phyloP scores from a whole-genome alignment of 2,797 vertebrate genomes.

The Sphenopsis melanotis region DNA sequence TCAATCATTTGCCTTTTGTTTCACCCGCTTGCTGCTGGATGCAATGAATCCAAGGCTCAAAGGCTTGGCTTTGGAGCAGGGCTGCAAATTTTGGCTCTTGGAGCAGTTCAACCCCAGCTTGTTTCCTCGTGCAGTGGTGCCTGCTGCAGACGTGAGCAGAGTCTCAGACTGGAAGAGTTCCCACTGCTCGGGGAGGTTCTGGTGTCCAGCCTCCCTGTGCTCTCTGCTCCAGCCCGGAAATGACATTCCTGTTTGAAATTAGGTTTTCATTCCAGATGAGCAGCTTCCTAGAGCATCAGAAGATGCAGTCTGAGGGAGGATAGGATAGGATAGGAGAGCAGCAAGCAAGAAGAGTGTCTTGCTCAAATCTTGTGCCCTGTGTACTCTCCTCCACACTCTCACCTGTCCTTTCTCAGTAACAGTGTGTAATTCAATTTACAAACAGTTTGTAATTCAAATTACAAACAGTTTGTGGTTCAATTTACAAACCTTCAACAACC shows the following conservation, averaged over 20 bases:
- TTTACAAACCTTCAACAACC: not conserved
- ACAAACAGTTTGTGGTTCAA: not conserved
- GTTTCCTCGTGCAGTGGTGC: not conserved
- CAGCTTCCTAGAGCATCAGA: not conserved
- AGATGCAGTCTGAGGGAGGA: not conserved
- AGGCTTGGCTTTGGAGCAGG: slow-evolving; percentile 4
- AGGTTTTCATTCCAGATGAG: not conserved
- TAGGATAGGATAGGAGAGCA: not conserved
- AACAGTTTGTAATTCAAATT: not conserved
- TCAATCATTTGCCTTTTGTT: not conserved
- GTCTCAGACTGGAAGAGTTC: not conserved
- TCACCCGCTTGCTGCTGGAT: not conserved
- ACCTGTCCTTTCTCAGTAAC: not conserved
- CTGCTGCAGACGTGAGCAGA: not conserved
- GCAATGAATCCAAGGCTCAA: not conserved
- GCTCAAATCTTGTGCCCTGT: not conserved
- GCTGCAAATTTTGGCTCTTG: not conserved
- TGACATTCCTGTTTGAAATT: slow-evolving; percentile 28
- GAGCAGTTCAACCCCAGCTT: not conserved
- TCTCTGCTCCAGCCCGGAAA: not conserved
- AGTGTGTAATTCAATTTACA: not conserved
- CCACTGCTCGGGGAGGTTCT: not conserved
- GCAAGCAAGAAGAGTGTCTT: not conserved
- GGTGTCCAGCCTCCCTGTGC: not conserved
- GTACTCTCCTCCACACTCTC: not conserved